Conservation (phyloP, 2,113 vertebrate genomes). For the Zingel zingel region DNA sequence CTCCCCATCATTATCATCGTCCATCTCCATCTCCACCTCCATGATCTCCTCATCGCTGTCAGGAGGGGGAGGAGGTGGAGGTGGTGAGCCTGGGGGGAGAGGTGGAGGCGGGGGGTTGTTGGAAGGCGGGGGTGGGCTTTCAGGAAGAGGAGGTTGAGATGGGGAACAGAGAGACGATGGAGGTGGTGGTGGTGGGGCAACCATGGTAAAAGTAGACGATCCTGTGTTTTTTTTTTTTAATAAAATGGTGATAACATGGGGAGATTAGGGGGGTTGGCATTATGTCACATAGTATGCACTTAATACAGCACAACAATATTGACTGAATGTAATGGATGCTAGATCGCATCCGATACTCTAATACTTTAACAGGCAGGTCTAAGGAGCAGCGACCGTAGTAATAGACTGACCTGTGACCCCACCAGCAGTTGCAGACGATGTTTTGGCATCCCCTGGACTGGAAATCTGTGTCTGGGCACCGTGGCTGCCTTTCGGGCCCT, state of each 20-base stretch:
- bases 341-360: too few species aligned
- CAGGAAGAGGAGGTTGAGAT: slow-evolving; percentile 83
- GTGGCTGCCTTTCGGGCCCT: slow-evolving; percentile 75
- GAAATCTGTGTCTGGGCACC: slow-evolving; percentile 78
- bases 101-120: slow-evolving; percentile 87
- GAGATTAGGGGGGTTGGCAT: background rate
- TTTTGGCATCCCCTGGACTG: slow-evolving; percentile 68
- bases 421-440: slow-evolving; percentile 28
- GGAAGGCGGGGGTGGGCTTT: slow-evolving; percentile 92
- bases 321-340: background rate
- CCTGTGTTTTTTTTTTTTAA: too few species aligned
- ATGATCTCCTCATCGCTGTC: slow-evolving; percentile 93
- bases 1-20: slow-evolving; percentile 92
- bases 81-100: slow-evolving; percentile 85
- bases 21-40: slow-evolving; percentile 99
- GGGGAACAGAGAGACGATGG: slow-evolving; percentile 87
- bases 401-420: slow-evolving; percentile 52
- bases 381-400: background rate
- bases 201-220: background rate
- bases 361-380: too few species aligned
- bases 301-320: background rate
- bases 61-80: slow-evolving; percentile 87
- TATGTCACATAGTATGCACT: background rate
- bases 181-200: slow-evolving; percentile 70
- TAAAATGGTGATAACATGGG: background rate